A percentile compares a stretch with the other conserved stretches of the same genome.
Evolutionary conservation across 2,888 invertebrate species (phyloP).

Genomic region (Xestia rhomboidea): DNA sequence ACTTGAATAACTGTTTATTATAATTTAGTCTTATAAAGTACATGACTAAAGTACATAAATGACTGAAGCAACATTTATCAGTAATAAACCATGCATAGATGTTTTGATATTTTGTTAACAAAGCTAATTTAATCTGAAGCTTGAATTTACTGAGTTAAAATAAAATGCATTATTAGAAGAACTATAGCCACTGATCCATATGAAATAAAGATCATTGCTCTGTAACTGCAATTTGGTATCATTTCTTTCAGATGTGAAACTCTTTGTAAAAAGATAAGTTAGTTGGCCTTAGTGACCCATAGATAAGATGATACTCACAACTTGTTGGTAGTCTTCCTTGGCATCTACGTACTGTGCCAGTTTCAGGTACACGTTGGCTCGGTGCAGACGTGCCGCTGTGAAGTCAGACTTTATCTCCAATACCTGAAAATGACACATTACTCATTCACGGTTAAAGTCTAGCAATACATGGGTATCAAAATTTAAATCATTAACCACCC

Average conservation of each 20-base stretch:
- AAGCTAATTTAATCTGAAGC: neutral
- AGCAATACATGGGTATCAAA: neutral
- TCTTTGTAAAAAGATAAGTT: neutral
- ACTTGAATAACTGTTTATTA: neutral
- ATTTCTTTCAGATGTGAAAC: neutral
- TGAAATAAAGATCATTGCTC: neutral
- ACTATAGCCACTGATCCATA: neutral
- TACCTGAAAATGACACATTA: slow-evolving; percentile 88
- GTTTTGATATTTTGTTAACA: neutral
- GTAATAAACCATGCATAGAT: neutral
- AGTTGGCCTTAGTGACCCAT: slow-evolving; percentile 15
- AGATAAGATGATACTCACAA: slow-evolving; percentile 92
- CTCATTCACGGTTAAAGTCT: neutral
- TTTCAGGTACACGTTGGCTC: slow-evolving; percentile 97
- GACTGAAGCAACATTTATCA: neutral
- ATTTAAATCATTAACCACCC: neutral
- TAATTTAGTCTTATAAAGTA: neutral
- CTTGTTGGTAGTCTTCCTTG: slow-evolving; percentile 94
- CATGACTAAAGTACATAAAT: neutral
- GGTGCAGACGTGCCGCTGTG: slow-evolving; percentile 95
- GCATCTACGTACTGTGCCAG: slow-evolving; percentile 96
- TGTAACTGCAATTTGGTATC: neutral
- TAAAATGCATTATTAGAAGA: neutral
- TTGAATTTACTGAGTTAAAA: neutral
- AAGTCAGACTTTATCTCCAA: slow-evolving; percentile 98